phyloP scores from a whole-genome alignment of 2,797 vertebrate genomes.

The Nannoperca australis region DNA sequence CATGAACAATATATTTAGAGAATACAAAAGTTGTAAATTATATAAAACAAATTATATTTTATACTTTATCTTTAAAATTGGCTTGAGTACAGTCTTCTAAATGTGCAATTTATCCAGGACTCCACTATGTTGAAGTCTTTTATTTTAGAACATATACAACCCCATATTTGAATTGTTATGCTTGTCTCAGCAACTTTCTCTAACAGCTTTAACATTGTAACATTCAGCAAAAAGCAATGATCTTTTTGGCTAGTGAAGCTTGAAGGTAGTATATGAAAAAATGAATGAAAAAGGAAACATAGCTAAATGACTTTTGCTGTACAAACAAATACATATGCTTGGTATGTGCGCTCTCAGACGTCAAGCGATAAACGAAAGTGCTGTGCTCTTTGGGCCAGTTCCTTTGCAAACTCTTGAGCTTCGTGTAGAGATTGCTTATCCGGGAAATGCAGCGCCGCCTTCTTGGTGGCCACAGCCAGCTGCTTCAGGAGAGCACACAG shows the following conservation, averaged over 20 bases:
- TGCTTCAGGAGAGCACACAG: constrained; percentile 93
- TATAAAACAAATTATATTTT: constrained; percentile 47
- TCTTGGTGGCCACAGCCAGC: constrained; percentile 93
- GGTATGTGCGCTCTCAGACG: constrained; percentile 50
- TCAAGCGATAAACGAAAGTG: constrained; percentile 88
- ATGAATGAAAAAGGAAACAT: background rate
- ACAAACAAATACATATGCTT: background rate
- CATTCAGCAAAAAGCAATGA: background rate
- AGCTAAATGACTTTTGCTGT: constrained; percentile 10
- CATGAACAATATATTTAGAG: constrained; percentile 25
- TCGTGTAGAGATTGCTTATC: constrained; percentile 78
- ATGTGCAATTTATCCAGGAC: constrained; percentile 68
- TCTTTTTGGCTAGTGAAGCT: constrained; percentile 9
- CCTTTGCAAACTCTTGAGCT: constrained; percentile 83
- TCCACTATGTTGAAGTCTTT: background rate
- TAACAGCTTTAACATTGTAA: constrained; percentile 15
- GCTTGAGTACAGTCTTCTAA: constrained; percentile 49
- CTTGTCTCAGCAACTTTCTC: background rate
- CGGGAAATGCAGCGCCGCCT: constrained; percentile 88
- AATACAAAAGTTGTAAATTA: constrained; percentile 39
- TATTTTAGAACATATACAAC: constrained; percentile 18
- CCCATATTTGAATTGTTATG: background rate
- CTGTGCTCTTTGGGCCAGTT: constrained; percentile 86
- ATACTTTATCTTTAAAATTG: constrained; percentile 36
- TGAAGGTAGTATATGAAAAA: constrained; percentile 30